phyloP scores from a whole-genome alignment of 2,113 vertebrate species.

The Scopus umbretta region DNA sequence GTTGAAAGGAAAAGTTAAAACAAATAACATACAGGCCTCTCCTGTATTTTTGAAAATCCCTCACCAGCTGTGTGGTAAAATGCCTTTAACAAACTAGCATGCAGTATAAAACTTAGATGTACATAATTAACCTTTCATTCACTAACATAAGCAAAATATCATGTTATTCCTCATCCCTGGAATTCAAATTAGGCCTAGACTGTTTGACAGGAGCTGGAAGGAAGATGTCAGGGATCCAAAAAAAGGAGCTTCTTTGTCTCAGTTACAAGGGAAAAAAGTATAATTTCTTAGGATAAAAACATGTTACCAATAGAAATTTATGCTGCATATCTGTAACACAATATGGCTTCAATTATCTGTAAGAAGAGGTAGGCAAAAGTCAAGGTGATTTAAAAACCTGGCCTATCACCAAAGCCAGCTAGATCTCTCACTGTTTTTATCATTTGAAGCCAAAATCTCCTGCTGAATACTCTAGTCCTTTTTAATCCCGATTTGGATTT shows the following conservation, averaged over 20 bases:
- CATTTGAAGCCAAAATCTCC: slow-evolving; percentile 26
- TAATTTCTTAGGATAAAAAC: not conserved
- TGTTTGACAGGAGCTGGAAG: not conserved
- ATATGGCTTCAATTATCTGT: not conserved
- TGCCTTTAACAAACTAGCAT: not conserved
- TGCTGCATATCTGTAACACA: not conserved
- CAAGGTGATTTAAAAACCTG: slow-evolving; percentile 31
- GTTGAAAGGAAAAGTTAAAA: slow-evolving; percentile 36
- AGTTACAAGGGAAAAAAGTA: not conserved
- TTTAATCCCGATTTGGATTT: slow-evolving; percentile 33
- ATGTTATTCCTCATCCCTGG: slow-evolving; percentile 7
- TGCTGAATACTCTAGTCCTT: slow-evolving; percentile 7
- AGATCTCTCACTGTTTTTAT: slow-evolving; percentile 1
- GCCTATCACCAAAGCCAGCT: not conserved
- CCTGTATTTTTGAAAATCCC: slow-evolving; percentile 45
- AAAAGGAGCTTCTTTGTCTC: slow-evolving; percentile 15
- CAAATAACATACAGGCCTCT: slow-evolving; percentile 36
- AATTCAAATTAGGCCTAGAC: slow-evolving; percentile 2
- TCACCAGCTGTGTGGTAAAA: slow-evolving; percentile 25
- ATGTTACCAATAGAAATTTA: not conserved
- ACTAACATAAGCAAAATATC: not conserved
- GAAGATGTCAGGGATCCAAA: not conserved
- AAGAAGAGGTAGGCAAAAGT: not conserved
- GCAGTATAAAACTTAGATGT: not conserved
- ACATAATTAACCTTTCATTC: slow-evolving; percentile 31